phyloP scores from a whole-genome alignment of 2,888 invertebrate species.

The Caradrina clavipalpis region DNA sequence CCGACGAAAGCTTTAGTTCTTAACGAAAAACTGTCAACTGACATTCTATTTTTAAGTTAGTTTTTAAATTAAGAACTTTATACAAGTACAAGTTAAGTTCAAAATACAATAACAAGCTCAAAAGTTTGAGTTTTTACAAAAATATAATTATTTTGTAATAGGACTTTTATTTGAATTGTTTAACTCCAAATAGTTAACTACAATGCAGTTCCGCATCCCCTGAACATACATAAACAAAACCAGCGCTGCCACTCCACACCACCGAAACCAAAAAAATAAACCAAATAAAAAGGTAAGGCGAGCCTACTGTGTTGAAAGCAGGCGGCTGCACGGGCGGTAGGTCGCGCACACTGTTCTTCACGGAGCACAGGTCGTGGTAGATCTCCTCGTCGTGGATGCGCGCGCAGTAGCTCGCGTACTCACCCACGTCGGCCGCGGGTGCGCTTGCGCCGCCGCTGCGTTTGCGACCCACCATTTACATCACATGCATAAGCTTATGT shows the following conservation, averaged over 20 bases:
- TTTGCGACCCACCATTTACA: constrained; percentile 70
- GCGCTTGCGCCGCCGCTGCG: constrained; percentile 79
- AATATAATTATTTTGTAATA: no score
- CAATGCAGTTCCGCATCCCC: not conserved
- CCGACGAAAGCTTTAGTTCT: not conserved
- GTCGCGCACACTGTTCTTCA: constrained; percentile 90
- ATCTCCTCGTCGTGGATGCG: constrained; percentile 97
- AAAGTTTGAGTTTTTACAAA: no score
- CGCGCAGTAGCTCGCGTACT: constrained; percentile 93
- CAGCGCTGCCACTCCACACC: constrained; percentile 58
- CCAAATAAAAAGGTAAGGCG: constrained; percentile 69
- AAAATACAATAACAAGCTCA: no score
- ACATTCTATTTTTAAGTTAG: not conserved
- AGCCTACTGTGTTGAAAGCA: constrained; percentile 86
- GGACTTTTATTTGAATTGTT: no score
- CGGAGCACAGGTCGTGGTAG: constrained; percentile 97
- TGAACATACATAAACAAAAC: not conserved
- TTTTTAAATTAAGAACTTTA: not conserved
- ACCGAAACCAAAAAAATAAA: constrained; percentile 39
- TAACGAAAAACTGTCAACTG: not conserved
- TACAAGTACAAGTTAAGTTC: no score
- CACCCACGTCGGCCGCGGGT: constrained; percentile 87
- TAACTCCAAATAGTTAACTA: not conserved
- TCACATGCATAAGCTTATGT: constrained; percentile 63
- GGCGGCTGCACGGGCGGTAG: constrained; percentile 87